Evolutionary conservation across 2,888 invertebrate species (phyloP), one percentile per base, ranked within the genome.

Genomic region (Noctua janthina): DNA sequence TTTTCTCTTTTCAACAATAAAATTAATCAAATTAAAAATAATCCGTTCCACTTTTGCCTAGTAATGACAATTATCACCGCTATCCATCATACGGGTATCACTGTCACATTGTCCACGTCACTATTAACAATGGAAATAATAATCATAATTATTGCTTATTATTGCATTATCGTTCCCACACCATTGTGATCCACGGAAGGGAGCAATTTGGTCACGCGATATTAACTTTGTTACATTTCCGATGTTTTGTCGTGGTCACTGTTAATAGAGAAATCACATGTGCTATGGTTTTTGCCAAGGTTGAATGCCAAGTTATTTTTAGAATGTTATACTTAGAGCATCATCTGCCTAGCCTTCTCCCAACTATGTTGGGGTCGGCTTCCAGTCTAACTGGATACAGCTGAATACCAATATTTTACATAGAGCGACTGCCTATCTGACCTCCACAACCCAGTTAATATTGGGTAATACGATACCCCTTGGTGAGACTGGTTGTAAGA

Each of bases 151-250:
- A 74, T 74, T 54, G 66, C 75, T 39, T 64, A 76, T 51, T 70
- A 74, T 62, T 46, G 15, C 39, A 68, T 62, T 66, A 69, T 59
- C n/a, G 23, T 83, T 80, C 87, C 81, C 84, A 88, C 79, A 78
- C n/a, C 68, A 51, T 51, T 84, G 73, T 80, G 74, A 68, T 80
- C 49, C 73, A 78, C 89, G 88, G 88, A 88, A 87, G 76, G 59
- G 10, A 54, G 35, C 78, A 49, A 82, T 86, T 82, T 86, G 75
- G 87, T 82, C 89, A 88, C 80, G 81, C 81, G 66, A 72, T 76
- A 29, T 17, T 72, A 69, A 74, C 74, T 77, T 54, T 76, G 71
- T 59, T 74, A 59, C 73, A 84, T 68, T 84, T 88, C 84, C 87
- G 84, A 81, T 75, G 80, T 77, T 79, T 81, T 73, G 62, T 67